Percentiles rank a stretch among this genome's conserved stretches.
Conservation (phyloP, 1,140 invertebrate species). For the Diachasmimorpha longicaudata region DNA sequence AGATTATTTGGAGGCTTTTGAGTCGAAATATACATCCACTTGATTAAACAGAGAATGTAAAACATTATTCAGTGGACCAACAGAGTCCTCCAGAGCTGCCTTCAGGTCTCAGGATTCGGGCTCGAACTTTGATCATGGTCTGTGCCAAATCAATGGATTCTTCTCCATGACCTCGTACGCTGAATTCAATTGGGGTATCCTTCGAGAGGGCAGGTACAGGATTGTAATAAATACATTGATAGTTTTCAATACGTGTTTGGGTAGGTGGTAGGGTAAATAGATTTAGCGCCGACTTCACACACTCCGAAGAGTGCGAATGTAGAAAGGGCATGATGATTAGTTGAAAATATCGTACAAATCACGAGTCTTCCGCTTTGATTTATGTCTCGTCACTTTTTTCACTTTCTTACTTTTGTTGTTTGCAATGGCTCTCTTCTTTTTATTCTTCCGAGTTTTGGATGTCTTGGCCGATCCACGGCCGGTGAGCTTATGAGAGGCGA, state of each 20-base stretch:
- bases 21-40: conserved; percentile 56
- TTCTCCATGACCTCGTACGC: conserved; percentile 44
- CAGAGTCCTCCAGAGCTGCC: neutral
- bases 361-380: no score
- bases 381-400: neutral
- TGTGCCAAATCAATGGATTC: conserved; percentile 54
- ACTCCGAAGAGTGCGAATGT: conserved; percentile 1
- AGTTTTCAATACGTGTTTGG: conserved; percentile 53
- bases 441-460: no score
- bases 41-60: conserved; percentile 25
- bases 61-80: conserved; percentile 50
- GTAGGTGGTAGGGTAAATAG: neutral
- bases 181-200: conserved; percentile 54
- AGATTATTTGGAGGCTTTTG: conserved; percentile 54
- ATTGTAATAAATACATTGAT: conserved; percentile 44
- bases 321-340: no score
- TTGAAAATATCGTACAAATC: no score
- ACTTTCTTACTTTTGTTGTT: neutral
- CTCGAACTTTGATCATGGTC: conserved; percentile 34
- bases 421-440: neutral
- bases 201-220: conserved; percentile 50
- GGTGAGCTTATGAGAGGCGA: no score
- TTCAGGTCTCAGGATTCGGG: neutral
- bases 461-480: no score
- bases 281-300: no score